These are phyloP conservation scores for Drosophila insularis DNA, from an alignment of 1,140 invertebrate species.

Conservation along the genomic window DNA sequence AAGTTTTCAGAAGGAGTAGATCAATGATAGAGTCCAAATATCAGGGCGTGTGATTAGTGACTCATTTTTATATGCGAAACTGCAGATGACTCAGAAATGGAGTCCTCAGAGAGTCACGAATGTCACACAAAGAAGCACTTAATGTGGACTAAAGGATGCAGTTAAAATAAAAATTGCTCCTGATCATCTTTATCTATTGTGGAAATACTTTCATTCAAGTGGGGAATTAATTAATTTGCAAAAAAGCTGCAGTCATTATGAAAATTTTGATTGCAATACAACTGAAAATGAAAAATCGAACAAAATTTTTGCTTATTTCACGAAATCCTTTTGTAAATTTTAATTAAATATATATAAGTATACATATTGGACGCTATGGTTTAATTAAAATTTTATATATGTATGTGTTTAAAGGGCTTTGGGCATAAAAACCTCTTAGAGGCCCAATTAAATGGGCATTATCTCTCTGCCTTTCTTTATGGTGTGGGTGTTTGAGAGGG, in stretches of 20 bases:
- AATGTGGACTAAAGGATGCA: background rate
- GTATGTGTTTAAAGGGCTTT: slow-evolving; percentile 35
- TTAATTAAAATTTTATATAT: slow-evolving; percentile 51
- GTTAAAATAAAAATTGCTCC: background rate
- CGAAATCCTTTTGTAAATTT: slow-evolving; percentile 9
- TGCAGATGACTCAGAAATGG: background rate
- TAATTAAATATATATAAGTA: slow-evolving; percentile 8
- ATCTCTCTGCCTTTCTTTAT: slow-evolving; percentile 1
- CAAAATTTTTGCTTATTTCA: background rate
- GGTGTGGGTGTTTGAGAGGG: background rate
- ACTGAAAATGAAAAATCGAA: background rate
- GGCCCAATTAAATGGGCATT: slow-evolving; percentile 66
- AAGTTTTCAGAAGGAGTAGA: too few relatives aligned
- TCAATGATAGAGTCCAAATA: too few relatives aligned
- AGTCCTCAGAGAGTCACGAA: background rate
- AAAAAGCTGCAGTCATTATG: background rate
- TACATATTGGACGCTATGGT: slow-evolving; percentile 1
- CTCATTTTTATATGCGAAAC: background rate
- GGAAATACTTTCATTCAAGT: too few relatives aligned
- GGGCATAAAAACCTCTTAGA: slow-evolving; percentile 30
- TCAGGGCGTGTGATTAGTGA: too few relatives aligned
- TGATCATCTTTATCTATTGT: too few relatives aligned
- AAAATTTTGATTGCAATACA: background rate
- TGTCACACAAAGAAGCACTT: background rate
- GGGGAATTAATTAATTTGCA: background rate